Percentiles rank a stretch among this genome's conserved stretches.
These are phyloP conservation scores for Taeniopygia guttata DNA, from an alignment of 2,797 vertebrate species.

Conservation along the genomic window DNA sequence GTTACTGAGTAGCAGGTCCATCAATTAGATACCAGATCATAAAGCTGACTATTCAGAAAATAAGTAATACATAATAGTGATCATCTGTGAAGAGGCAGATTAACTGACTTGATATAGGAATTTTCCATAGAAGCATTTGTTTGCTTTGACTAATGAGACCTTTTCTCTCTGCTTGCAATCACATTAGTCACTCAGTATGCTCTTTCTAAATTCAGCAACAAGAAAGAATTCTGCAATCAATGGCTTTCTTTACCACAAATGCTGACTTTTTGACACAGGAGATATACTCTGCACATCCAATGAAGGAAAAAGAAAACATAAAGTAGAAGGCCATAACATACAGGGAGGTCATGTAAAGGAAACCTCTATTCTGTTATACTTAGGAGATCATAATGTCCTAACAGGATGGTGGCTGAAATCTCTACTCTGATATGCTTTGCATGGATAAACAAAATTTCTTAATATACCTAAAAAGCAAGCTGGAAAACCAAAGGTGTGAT, in stretches of 20 bases:
- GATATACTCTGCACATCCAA: neutral
- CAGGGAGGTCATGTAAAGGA: neutral
- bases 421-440: neutral
- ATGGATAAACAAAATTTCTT: neutral
- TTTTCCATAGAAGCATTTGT: conserved; percentile 24
- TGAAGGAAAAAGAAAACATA: neutral
- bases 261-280: neutral
- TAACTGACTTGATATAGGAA: neutral
- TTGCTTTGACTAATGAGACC: conserved; percentile 36
- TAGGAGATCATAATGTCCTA: neutral
- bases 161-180: conserved; percentile 32
- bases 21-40: neutral
- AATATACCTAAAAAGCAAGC: neutral
- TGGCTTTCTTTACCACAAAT: neutral
- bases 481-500: neutral
- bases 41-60: neutral
- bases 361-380: neutral
- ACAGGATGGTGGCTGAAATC: neutral
- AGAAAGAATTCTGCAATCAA: neutral
- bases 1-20: neutral
- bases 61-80: neutral
- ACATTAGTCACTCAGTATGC: conserved; percentile 6
- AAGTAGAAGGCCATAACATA: neutral
- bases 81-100: neutral
- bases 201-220: conserved; percentile 46